Percentiles rank a stretch among this genome's conserved stretches.
phyloP scores from a whole-genome alignment of 2,888 invertebrate species.

The Drosophila cracens region DNA sequence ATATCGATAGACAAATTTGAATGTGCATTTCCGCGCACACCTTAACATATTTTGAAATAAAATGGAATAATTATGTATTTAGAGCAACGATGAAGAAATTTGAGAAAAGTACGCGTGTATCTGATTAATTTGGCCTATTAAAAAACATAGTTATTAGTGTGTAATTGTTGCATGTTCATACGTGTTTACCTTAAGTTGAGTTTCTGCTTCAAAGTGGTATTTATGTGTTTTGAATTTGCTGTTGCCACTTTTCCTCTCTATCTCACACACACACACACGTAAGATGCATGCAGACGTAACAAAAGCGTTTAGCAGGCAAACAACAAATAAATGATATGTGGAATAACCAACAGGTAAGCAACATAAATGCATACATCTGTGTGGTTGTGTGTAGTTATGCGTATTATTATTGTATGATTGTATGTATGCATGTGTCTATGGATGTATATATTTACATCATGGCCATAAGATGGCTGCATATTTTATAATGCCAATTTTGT shows the following conservation, averaged over 20 bases:
- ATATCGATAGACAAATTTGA: slow-evolving; percentile 10
- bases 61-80: not conserved
- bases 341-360: slow-evolving; percentile 19
- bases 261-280: slow-evolving; percentile 24
- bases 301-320: slow-evolving; percentile 46
- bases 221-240: slow-evolving; percentile 11
- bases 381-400: not conserved
- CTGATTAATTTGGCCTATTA: not conserved
- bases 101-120: not conserved
- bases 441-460: not conserved
- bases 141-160: slow-evolving; percentile 1
- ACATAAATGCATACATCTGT: slow-evolving; percentile 2
- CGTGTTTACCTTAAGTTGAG: slow-evolving; percentile 18
- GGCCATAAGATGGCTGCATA: slow-evolving; percentile 6
- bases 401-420: not conserved
- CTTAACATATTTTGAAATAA: not conserved
- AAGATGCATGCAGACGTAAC: slow-evolving; percentile 57
- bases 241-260: slow-evolving; percentile 14
- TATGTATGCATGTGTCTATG: not conserved
- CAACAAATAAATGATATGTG: slow-evolving; percentile 49
- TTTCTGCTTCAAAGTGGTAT: slow-evolving; percentile 10
- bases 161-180: slow-evolving; percentile 6
- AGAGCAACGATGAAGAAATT: not conserved
- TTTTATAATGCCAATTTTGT: slow-evolving; percentile 32
- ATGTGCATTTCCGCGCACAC: not conserved